A percentile compares a stretch with the other conserved stretches of the same genome.
phyloP scores from a whole-genome alignment of 2,888 invertebrate genomes.

The Stenolophus ochropezus region DNA sequence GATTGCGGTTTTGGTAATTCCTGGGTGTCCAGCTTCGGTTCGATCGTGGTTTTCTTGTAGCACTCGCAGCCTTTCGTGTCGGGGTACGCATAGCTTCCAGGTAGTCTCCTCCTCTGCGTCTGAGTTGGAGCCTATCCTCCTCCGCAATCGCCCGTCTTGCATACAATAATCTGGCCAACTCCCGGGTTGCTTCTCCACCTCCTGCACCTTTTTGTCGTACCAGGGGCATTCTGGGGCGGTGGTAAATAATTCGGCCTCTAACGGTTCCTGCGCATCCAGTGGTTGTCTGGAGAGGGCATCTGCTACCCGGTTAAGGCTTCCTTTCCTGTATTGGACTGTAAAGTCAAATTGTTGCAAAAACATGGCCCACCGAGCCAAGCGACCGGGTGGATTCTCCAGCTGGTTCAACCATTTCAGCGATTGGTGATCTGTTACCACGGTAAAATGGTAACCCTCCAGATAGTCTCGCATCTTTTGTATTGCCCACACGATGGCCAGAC shows the following conservation, averaged over 20 bases:
- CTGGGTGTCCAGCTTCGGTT: constrained; percentile 64
- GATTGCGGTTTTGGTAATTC: no score
- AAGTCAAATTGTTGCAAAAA: constrained; percentile 62
- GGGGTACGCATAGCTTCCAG: no score
- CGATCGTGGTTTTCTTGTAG: constrained; percentile 59
- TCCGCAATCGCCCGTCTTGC: background rate
- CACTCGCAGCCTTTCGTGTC: background rate
- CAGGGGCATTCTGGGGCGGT: background rate
- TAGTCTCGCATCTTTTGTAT: constrained; percentile 62
- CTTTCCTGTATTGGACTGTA: background rate
- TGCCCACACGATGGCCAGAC: background rate
- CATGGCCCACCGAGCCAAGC: constrained; percentile 64
- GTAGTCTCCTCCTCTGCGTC: no score
- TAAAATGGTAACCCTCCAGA: constrained; percentile 65
- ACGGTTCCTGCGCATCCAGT: no score
- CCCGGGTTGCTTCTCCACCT: background rate
- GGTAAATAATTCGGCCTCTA: background rate
- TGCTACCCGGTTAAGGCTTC: background rate
- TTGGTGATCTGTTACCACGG: constrained; percentile 65
- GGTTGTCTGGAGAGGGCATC: background rate
- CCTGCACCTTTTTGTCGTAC: background rate
- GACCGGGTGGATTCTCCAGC: constrained; percentile 62
- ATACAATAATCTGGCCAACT: background rate
- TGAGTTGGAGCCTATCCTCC: background rate
- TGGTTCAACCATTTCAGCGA: constrained; percentile 62